phyloP scores from a whole-genome alignment of 2,797 vertebrate species.

The Aselliscus stoliczkanus region DNA sequence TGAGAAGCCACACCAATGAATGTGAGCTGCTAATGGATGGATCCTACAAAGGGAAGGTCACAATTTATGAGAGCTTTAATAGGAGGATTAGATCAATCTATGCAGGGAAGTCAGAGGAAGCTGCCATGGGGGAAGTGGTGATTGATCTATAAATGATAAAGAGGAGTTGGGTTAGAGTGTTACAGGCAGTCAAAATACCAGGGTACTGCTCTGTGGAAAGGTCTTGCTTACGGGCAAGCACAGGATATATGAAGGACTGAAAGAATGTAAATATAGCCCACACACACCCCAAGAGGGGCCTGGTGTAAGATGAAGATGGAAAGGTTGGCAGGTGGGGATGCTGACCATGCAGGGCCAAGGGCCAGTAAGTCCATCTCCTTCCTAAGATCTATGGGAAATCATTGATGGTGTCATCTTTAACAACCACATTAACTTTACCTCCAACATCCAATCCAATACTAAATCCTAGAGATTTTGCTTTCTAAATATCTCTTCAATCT shows the following conservation, averaged over 20 bases:
- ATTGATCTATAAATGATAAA: background rate
- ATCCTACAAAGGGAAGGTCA: background rate
- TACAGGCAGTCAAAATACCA: background rate
- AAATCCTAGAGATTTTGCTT: background rate
- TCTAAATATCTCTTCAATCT: background rate
- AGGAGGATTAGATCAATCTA: background rate
- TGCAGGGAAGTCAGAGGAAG: background rate
- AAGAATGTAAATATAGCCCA: background rate
- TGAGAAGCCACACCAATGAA: background rate
- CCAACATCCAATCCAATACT: background rate
- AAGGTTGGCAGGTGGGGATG: background rate
- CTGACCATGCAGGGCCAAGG: background rate
- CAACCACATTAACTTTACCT: background rate
- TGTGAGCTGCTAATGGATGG: background rate
- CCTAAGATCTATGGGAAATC: background rate
- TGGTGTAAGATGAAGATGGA: background rate
- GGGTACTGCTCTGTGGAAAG: background rate
- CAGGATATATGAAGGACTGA: background rate
- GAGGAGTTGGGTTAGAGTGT: background rate
- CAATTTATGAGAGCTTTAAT: background rate
- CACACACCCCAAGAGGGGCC: background rate
- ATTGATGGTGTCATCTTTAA: background rate
- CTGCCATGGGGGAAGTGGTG: background rate
- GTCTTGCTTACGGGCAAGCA: background rate
- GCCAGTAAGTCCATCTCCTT: background rate